Base-by-base conservation (phyloP, 2,113 vertebrate species). In the Solea solea region DNA sequence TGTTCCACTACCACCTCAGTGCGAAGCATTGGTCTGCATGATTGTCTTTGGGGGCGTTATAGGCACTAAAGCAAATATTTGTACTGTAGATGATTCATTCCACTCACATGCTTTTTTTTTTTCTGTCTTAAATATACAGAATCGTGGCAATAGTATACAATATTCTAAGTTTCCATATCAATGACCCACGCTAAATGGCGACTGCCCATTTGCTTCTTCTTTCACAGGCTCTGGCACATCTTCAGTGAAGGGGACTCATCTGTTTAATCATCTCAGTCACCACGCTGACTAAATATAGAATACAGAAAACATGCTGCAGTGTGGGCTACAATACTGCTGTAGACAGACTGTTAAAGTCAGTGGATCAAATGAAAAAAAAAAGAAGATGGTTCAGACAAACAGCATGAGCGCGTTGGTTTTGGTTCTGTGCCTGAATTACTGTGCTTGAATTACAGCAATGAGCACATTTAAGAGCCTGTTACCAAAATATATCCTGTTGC, bases 181-280 rank as follows among this genome's bases (percentile, higher is more conserved):
- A 81, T 80, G 74, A 80, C 48, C 76, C 12, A 5, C 41, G 76
- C 82, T 41, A 74, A 88, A 86, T 48, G 63, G 63, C 4, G 6
- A 8, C 67, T 66, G 56, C 49, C 53, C 72, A 56, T 83, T 71
- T 52, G 69, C 69, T 75, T 81, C 64, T 71, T 82, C 64, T 53
- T 81, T 76, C 80, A 83, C 81, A 83, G 72, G 65, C 44, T 51
- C 49, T 86, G 74, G 80, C 72, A 64, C 11, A 49, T 86, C 65
- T 87, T 78, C 77, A 87, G 54, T 69, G 76, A 76, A 78, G 75
- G 65, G 78, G 71, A 82, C 82, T 89, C 82, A 79, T 90, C 87
- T 90, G 82, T 89, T 92, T 89, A 86, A 89, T 92, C 80, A 86
- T 88, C 85, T 87, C 82, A 84, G 85, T 91, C 89, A 91, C 61